A percentile compares a stretch with the other conserved stretches of the same genome.
Conservation (phyloP, 2,888 invertebrate genomes). For the Dynastes maya region DNA sequence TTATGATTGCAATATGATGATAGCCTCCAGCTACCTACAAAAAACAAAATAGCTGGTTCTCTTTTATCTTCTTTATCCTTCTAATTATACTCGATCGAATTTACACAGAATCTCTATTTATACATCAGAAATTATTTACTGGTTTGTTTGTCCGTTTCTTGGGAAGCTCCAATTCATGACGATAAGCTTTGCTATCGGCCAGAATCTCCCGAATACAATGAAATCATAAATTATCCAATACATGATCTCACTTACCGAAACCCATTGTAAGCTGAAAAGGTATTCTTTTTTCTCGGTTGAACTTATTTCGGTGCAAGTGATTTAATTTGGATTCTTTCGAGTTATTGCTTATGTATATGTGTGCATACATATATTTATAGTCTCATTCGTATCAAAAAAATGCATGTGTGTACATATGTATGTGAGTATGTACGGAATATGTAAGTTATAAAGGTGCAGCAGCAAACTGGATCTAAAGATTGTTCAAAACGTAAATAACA, state of each 20-base stretch:
- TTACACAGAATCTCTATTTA: no score
- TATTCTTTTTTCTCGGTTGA: constrained; percentile 27
- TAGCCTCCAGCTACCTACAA: no score
- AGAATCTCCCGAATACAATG: constrained; percentile 49
- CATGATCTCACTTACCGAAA: constrained; percentile 50
- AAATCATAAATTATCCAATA: constrained; percentile 52
- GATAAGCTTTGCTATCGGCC: constrained; percentile 25
- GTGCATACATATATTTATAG: neutral
- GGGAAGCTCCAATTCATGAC: neutral
- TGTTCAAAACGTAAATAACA: no score
- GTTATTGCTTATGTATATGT: neutral
- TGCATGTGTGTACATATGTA: neutral
- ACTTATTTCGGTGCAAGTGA: constrained; percentile 44
- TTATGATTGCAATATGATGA: no score
- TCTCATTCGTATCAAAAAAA: neutral
- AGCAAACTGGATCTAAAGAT: no score
- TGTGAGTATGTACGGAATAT: no score
- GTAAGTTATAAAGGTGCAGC: no score
- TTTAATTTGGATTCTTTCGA: constrained; percentile 38
- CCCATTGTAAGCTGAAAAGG: constrained; percentile 48
- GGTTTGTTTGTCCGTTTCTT: neutral
- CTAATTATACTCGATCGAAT: no score
- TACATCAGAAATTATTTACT: no score
- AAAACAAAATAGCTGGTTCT: no score
- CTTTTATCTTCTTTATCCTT: no score